These are phyloP conservation scores for Atherix ibis DNA, from an alignment of 2,888 invertebrate species.

Conservation along the genomic window DNA sequence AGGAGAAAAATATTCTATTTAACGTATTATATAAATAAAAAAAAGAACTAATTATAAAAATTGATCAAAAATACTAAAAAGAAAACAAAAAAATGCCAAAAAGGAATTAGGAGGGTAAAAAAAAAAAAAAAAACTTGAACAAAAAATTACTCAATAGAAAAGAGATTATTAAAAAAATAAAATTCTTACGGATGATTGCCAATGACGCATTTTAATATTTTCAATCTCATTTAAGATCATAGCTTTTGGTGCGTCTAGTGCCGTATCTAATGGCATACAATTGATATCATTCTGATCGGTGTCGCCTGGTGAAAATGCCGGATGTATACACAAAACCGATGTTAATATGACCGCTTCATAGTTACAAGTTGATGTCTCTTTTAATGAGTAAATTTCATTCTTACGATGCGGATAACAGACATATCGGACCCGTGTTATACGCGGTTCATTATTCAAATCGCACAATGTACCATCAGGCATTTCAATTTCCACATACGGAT, in stretches of 20 bases:
- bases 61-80: no score
- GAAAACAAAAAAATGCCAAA: no score
- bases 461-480: slow-evolving; percentile 84
- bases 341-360: slow-evolving; percentile 86
- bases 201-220: slow-evolving; percentile 50
- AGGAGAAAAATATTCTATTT: no score
- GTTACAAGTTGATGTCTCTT: slow-evolving; percentile 86
- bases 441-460: slow-evolving; percentile 73
- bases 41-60: no score
- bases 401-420: slow-evolving; percentile 80
- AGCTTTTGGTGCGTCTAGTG: slow-evolving; percentile 56
- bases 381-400: slow-evolving; percentile 82
- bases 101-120: no score
- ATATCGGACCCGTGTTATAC: slow-evolving; percentile 67
- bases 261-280: slow-evolving; percentile 49
- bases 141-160: no score
- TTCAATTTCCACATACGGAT: slow-evolving; percentile 76
- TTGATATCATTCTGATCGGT: slow-evolving; percentile 61
- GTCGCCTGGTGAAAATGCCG: slow-evolving; percentile 67
- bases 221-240: slow-evolving; percentile 56
- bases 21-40: no score
- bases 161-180: no score
- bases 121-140: no score
- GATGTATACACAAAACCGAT: slow-evolving; percentile 74
- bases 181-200: slow-evolving; percentile 40